These are phyloP conservation scores for Hemichromis elongatus DNA, from an alignment of 2,113 vertebrate genomes.

Conservation along the genomic window DNA sequence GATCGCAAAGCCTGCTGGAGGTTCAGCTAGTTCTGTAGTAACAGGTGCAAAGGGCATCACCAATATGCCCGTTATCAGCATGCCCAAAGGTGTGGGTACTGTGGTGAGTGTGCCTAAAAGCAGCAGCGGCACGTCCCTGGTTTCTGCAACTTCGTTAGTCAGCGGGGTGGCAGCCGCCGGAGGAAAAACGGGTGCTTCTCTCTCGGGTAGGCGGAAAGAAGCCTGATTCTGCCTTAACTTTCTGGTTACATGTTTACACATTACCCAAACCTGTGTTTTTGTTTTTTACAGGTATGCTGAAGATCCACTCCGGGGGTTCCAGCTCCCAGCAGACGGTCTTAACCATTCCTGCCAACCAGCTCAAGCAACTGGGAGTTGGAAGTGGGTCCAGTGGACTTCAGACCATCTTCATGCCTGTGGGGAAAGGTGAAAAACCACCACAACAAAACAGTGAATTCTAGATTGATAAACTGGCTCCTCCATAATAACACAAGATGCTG, in stretches of 20 bases:
- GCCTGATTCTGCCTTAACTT: neutral
- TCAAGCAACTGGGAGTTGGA: conserved; percentile 87
- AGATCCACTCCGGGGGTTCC: conserved; percentile 87
- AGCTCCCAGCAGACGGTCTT: conserved; percentile 88
- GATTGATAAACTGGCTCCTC: neutral
- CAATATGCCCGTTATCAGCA: conserved; percentile 64
- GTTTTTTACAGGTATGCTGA: conserved; percentile 82
- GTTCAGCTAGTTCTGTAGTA: conserved; percentile 32
- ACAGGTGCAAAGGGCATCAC: conserved; percentile 59
- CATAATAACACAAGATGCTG: neutral
- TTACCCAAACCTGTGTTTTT: neutral
- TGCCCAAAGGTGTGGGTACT: conserved; percentile 62
- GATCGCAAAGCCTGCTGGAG: conserved; percentile 16
- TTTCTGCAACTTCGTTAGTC: conserved; percentile 77
- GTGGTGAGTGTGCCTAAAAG: conserved; percentile 61
- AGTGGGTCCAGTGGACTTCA: conserved; percentile 80
- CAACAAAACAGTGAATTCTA: neutral
- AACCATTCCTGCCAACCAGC: conserved; percentile 89
- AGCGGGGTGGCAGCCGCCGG: conserved; percentile 62
- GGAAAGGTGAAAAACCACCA: conserved; percentile 78
- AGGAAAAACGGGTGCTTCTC: conserved; percentile 75
- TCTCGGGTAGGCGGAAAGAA: conserved; percentile 78
- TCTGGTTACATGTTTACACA: neutral
- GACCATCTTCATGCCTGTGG: conserved; percentile 91
- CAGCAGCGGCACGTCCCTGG: conserved; percentile 59